Percentiles rank a stretch among this genome's conserved stretches.
Evolutionary conservation across 2,797 vertebrate genomes (phyloP).

Genomic region (Betta splendens): DNA sequence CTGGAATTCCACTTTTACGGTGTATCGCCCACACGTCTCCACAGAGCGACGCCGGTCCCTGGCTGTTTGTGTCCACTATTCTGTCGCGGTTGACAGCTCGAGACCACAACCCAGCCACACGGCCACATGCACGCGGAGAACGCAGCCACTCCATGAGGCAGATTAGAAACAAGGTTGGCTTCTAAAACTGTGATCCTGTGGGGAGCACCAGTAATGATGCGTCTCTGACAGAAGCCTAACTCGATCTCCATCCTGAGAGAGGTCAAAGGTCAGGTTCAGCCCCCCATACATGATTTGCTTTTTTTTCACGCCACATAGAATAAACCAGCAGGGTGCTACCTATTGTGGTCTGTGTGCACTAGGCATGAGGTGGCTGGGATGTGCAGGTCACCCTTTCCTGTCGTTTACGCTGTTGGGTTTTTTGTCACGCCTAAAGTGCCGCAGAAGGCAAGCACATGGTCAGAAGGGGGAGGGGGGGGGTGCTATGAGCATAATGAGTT

Average conservation of each 20-base stretch:
- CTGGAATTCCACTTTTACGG: background rate
- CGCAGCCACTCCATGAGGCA: constrained; percentile 48
- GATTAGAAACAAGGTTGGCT: background rate
- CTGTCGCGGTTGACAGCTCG: constrained; percentile 93
- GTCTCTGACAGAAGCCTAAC: too few species aligned
- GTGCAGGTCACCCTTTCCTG: constrained; percentile 84
- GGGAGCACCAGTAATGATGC: background rate
- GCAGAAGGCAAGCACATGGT: constrained; percentile 61
- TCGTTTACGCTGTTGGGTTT: constrained; percentile 45
- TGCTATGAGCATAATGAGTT: too few species aligned
- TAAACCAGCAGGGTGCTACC: background rate
- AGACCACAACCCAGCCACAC: constrained; percentile 83
- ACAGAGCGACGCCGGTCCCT: constrained; percentile 70
- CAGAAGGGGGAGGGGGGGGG: too few species aligned
- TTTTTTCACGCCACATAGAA: background rate
- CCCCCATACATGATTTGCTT: background rate
- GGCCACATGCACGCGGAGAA: constrained; percentile 59
- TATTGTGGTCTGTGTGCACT: constrained; percentile 42
- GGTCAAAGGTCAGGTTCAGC: constrained; percentile 1
- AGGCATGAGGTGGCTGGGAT: constrained; percentile 77
- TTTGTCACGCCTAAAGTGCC: constrained; percentile 56
- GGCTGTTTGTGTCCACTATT: constrained; percentile 90
- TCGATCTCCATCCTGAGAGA: background rate
- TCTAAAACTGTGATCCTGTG: rapidly evolving
- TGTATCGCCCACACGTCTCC: constrained; percentile 2